A percentile compares a stretch with the other conserved stretches of the same genome.
Conservation (phyloP, 1,140 invertebrate genomes). For the Dufourea novaeangliae region DNA sequence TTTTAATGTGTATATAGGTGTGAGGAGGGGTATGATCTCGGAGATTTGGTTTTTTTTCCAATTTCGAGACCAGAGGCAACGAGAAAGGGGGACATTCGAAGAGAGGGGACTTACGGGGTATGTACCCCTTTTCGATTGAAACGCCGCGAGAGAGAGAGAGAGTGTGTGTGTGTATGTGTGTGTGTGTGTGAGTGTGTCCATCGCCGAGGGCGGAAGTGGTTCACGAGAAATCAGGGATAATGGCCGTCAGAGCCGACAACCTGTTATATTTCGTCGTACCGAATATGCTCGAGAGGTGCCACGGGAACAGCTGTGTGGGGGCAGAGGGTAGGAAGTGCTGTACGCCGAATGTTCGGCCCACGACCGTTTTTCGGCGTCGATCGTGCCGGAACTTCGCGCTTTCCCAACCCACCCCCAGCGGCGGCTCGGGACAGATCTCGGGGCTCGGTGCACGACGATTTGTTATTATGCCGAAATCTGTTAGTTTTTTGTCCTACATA, state of each 20-base stretch:
- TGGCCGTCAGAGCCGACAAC: constrained; percentile 67
- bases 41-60: too few species aligned
- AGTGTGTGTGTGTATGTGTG: background rate
- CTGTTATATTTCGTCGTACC: constrained; percentile 71
- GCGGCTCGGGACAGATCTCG: constrained; percentile 18
- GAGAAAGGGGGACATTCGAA: too few species aligned
- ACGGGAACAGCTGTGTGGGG: background rate
- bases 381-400: background rate
- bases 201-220: constrained; percentile 21
- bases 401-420: background rate
- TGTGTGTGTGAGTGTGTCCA: background rate
- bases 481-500: constrained; percentile 78
- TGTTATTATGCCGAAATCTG: constrained; percentile 80
- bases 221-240: constrained; percentile 50
- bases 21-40: too few species aligned
- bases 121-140: too few species aligned
- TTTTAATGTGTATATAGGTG: too few species aligned
- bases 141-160: too few species aligned
- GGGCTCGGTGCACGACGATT: constrained; percentile 62
- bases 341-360: background rate
- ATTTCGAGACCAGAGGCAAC: too few species aligned
- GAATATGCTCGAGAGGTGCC: constrained; percentile 27
- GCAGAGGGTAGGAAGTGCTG: too few species aligned
- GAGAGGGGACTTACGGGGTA: too few species aligned
- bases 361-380: background rate